phyloP scores from a whole-genome alignment of 2,888 invertebrate genomes.

The Napeogenes sylphis region DNA sequence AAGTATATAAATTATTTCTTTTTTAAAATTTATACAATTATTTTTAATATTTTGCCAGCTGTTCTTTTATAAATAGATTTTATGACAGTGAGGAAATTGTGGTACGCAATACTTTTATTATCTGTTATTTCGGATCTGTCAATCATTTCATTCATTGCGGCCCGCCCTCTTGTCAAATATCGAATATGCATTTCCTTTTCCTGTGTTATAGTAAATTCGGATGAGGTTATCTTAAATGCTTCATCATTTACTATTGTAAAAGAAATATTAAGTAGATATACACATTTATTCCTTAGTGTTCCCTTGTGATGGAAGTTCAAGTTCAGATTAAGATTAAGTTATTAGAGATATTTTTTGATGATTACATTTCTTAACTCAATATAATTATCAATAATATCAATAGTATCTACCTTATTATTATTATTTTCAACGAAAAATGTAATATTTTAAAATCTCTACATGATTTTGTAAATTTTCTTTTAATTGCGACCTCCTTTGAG shows the following conservation, averaged over 20 bases:
- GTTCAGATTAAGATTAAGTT: no score
- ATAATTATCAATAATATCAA: no score
- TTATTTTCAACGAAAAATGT: no score
- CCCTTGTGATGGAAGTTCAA: no score
- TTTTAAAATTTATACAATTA: neutral
- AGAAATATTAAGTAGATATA: neutral
- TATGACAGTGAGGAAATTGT: constrained; percentile 23
- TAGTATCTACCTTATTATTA: neutral
- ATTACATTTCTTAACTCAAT: no score
- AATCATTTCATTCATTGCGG: constrained; percentile 57
- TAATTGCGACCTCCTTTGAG: constrained; percentile 67
- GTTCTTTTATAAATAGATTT: constrained; percentile 44
- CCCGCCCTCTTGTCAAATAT: constrained; percentile 57
- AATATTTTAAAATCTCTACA: neutral
- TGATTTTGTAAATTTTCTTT: neutral
- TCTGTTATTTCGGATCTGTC: constrained; percentile 45
- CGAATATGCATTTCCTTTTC: constrained; percentile 35
- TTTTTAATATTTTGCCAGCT: constrained; percentile 38
- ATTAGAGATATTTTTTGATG: no score
- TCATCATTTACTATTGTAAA: neutral
- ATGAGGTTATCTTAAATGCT: constrained; percentile 10
- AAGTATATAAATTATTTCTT: neutral
- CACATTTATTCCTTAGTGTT: no score
- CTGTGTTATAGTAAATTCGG: constrained; percentile 23
- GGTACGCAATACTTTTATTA: constrained; percentile 28